Conservation (phyloP, 2,888 invertebrate genomes). For the Epinotia brunnichana region DNA sequence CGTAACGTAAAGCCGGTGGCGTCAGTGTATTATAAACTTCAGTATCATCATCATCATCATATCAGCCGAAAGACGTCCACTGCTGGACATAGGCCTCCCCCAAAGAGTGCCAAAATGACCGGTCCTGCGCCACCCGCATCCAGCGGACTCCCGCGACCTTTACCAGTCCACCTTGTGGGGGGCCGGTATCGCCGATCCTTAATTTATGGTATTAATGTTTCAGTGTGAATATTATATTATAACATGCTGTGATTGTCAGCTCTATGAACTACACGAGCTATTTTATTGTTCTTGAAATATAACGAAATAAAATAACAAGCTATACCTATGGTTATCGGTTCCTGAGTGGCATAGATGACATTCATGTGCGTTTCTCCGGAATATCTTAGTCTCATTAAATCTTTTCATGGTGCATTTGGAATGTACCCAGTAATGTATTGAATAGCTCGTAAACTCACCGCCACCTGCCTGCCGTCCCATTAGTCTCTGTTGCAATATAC, state of each 20-base stretch:
- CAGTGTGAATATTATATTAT: neutral
- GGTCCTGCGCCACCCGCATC: too few relatives aligned
- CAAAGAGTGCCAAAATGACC: too few relatives aligned
- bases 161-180: too few relatives aligned
- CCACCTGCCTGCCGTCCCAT: conserved; percentile 26
- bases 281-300: neutral
- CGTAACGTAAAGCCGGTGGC: neutral
- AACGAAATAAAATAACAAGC: neutral
- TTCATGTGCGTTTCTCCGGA: neutral
- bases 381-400: neutral
- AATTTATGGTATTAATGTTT: neutral
- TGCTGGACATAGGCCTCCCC: too few relatives aligned
- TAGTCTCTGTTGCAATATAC: conserved; percentile 17
- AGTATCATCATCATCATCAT: too few relatives aligned
- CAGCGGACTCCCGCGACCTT: too few relatives aligned
- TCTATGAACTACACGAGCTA: neutral
- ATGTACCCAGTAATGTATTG: neutral
- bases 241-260: neutral
- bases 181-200: neutral
- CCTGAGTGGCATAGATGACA: neutral
- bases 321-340: neutral
- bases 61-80: too few relatives aligned
- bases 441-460: neutral
- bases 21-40: neutral
- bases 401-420: neutral